Conservation (phyloP, 2,797 vertebrate species). For the Rachycentron canadum region DNA sequence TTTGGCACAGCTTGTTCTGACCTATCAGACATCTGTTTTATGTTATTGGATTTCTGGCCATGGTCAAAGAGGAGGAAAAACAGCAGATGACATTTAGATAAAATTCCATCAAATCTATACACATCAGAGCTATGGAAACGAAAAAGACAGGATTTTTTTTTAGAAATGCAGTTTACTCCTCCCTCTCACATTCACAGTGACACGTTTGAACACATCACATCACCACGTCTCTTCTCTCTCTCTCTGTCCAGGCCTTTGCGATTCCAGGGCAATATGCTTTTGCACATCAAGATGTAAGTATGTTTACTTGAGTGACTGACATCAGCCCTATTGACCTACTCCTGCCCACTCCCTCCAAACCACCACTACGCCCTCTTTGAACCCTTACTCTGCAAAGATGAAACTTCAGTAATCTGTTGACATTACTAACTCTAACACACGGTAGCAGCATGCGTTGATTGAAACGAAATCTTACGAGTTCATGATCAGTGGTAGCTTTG, state of each 20-base stretch:
- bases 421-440: conserved; percentile 77
- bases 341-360: conserved; percentile 71
- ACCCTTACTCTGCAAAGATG: conserved; percentile 68
- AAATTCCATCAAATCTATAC: conserved; percentile 75
- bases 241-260: conserved; percentile 88
- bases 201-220: conserved; percentile 29
- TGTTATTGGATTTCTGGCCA: conserved; percentile 77
- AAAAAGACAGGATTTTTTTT: too few species aligned
- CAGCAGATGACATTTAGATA: conserved; percentile 80
- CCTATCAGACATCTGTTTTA: conserved; percentile 78
- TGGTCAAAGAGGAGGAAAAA: conserved; percentile 54
- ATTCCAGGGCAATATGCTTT: conserved; percentile 94
- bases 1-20: conserved; percentile 67
- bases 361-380: conserved; percentile 72
- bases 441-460: conserved; percentile 78
- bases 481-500: conserved; percentile 62
- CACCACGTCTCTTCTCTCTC: conserved; percentile 13
- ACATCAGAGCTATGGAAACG: conserved; percentile 61
- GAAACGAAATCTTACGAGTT: conserved; percentile 72
- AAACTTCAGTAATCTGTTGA: conserved; percentile 72
- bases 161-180: conserved; percentile 24
- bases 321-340: conserved; percentile 78
- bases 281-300: conserved; percentile 96
- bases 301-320: conserved; percentile 64
- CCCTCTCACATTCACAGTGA: conserved; percentile 29